Evolutionary conservation across 2,888 invertebrate genomes (phyloP).

Genomic region (Cloeon dipterum): DNA sequence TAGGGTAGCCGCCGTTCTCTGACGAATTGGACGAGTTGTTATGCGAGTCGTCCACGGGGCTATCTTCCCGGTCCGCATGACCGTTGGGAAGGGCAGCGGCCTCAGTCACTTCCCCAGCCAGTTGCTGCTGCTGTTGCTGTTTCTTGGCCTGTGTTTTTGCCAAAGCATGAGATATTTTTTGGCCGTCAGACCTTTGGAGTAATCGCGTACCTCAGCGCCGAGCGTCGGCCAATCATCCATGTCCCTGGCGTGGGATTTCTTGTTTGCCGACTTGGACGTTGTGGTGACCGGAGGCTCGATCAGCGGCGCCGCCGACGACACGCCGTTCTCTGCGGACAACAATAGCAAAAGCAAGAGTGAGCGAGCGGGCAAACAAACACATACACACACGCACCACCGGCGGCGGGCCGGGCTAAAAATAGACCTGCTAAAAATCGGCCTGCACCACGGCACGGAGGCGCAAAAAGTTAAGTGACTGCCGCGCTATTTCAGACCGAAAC

Average conservation of each 20-base stretch:
- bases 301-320: background rate
- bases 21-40: conserved; percentile 1
- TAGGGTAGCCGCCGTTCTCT: conserved; percentile 11
- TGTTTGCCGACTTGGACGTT: too few relatives aligned
- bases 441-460: too few relatives aligned
- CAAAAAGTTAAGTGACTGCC: too few relatives aligned
- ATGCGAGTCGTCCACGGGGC: conserved; percentile 10
- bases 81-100: conserved; percentile 6
- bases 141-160: conserved; percentile 8
- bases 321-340: background rate
- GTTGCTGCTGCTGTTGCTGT: conserved; percentile 15
- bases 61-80: background rate
- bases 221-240: conserved; percentile 84
- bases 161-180: conserved; percentile 13
- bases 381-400: background rate
- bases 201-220: conserved; percentile 31
- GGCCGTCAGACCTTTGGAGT: conserved; percentile 24
- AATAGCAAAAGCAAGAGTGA: too few relatives aligned
- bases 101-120: background rate
- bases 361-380: too few relatives aligned
- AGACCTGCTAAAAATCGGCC: too few relatives aligned
- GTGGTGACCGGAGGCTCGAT: too few relatives aligned
- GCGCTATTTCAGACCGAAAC: too few relatives aligned
- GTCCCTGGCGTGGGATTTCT: conserved; percentile 65
- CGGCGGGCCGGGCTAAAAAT: too few relatives aligned